Base-by-base conservation (phyloP, 2,888 invertebrate genomes). In the Lymantria monacha region DNA sequence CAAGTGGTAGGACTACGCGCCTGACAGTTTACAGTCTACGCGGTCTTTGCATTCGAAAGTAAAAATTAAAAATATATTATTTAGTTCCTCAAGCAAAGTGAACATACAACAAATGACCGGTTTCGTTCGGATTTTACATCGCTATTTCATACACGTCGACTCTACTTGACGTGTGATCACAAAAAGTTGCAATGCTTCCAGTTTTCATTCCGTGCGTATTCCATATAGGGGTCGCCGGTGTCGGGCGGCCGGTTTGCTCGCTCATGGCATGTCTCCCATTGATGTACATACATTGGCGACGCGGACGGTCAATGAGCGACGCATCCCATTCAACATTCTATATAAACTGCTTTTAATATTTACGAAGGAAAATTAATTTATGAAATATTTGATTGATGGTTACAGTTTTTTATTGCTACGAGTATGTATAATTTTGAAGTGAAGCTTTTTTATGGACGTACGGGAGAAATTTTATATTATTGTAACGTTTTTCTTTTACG, bases 181-280 rank as follows among this genome's bases (percentile, higher is more conserved):
- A 57, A 57, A 66, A 66, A 66, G 47, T 49, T 42, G 59, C 51
- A 48, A 57, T 57, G 60, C 53, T 46, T 57, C 53, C 38, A 57
- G 71, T 67, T 72, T 69, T 66, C 56, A 66, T 72, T 76, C 75
- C 71, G 64, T 59, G 59, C 59, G 64, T 56, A 49, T n/a, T 66
- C 70, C 72, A 55, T 71, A 68, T 70, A 67, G 62, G 72, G 72
- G 37, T 38, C 45, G 49, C 58, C 57, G 73, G 47, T 44, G 49
- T 48, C 46, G 46, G 61, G 61, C 50, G 54, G 59, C 53, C 62
- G 53, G 66, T 66, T 69, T 72, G 74, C 70, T 74, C 73, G 72
- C 74, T 73, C 75, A 65, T 59, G 66, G 69, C 70, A 72, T 76
- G 79, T 54, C 63, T 69, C 60, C 63, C 81, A 79, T 80, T 79